phyloP scores from a whole-genome alignment of 2,113 vertebrate species.

The Ciconia maguari region DNA sequence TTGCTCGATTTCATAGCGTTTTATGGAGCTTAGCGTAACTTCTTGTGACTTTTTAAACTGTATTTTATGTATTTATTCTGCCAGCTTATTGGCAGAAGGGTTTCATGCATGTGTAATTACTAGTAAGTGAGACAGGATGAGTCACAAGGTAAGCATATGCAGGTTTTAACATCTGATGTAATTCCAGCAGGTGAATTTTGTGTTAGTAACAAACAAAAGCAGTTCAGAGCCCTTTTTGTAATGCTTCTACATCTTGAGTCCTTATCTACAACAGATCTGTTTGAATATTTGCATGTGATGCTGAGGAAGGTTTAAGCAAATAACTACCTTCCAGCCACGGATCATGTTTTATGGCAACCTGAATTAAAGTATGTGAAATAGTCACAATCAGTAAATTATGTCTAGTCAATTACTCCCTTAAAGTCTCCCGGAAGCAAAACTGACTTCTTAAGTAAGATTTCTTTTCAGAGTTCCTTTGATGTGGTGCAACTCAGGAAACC shows the following conservation, averaged over 20 bases:
- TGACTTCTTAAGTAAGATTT: no score
- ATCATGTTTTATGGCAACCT: not conserved
- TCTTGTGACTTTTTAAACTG: not conserved
- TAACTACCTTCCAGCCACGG: not conserved
- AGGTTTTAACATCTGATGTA: not conserved
- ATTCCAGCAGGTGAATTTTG: not conserved
- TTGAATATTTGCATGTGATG: not conserved
- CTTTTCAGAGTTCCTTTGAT: not conserved
- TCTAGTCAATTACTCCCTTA: not conserved
- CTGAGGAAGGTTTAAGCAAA: not conserved
- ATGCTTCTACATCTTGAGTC: not conserved
- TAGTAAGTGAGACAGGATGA: not conserved
- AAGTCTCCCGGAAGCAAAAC: not conserved
- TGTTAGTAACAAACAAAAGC: not conserved
- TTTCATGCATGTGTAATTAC: not conserved
- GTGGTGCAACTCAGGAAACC: not conserved
- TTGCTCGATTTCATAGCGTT: not conserved
- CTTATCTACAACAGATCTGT: not conserved
- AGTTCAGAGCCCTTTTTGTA: not conserved
- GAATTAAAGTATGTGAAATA: not conserved
- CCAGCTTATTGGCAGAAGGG: not conserved
- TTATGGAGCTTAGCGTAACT: not conserved
- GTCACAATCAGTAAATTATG: not conserved
- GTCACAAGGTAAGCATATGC: not conserved
- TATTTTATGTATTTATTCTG: not conserved